Percentiles rank a stretch among this genome's conserved stretches.
These are phyloP conservation scores for Psococerastis gibbosa DNA, from an alignment of 2,888 invertebrate species.

Conservation along the genomic window DNA sequence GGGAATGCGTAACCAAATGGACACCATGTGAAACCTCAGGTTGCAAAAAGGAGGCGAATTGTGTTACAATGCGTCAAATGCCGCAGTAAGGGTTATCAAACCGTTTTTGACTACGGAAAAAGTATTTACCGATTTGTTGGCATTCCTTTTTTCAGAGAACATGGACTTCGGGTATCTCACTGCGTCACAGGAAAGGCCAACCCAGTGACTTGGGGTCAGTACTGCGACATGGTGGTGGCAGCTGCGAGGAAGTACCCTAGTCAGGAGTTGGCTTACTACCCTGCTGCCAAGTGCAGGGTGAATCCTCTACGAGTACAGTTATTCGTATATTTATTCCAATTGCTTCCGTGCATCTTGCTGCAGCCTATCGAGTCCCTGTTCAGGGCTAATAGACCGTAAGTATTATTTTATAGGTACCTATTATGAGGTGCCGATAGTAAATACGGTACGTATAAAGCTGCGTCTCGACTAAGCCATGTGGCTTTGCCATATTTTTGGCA, in stretches of 20 bases:
- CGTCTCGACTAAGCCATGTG: too few relatives aligned
- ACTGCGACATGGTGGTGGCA: slow-evolving; percentile 28
- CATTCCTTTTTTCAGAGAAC: slow-evolving; percentile 20
- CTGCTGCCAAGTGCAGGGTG: slow-evolving; percentile 23
- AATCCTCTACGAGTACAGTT: slow-evolving; percentile 26
- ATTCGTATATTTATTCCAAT: slow-evolving; percentile 19
- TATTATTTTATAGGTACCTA: too few relatives aligned
- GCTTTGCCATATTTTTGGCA: too few relatives aligned
- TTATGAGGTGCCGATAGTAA: too few relatives aligned
- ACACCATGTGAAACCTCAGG: too few relatives aligned
- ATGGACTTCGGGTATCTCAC: slow-evolving; percentile 32
- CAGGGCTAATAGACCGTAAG: slow-evolving; percentile 15
- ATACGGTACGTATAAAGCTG: too few relatives aligned
- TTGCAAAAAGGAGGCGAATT: too few relatives aligned
- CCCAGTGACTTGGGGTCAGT: slow-evolving; percentile 35
- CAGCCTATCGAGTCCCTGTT: slow-evolving; percentile 13
- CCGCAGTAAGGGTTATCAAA: too few relatives aligned
- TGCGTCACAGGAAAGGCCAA: slow-evolving; percentile 38
- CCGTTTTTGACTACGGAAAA: too few relatives aligned
- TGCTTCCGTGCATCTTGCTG: slow-evolving; percentile 19
- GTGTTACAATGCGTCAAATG: too few relatives aligned
- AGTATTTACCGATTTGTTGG: too few relatives aligned
- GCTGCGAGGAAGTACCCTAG: slow-evolving; percentile 30
- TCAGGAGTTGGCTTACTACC: slow-evolving; percentile 29
- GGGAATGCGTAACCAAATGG: too few relatives aligned